Evolutionary conservation across 2,888 invertebrate species (phyloP), one percentile per base, ranked within the genome.

Genomic region (Epirrita christyi): DNA sequence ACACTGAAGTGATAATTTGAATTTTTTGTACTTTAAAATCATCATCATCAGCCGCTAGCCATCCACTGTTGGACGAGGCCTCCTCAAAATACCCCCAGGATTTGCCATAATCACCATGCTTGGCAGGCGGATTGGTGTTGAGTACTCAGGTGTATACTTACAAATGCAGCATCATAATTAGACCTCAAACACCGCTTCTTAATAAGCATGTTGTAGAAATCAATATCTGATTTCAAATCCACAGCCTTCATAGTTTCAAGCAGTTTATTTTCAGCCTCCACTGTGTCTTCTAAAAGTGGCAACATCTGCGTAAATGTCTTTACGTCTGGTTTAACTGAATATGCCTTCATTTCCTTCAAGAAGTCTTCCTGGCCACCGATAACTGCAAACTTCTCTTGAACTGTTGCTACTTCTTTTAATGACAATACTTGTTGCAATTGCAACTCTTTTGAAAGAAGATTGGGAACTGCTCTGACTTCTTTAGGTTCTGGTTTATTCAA

Each of bases 161-260:
- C 96, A 86, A 93, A 94, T 10, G 97, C 97, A 67, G 92, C 93
- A 49, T 93, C 89, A 78, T 95, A 95, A 77, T 96, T 95, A 55
- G 83, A 88, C 65, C 97, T 91, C 73, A 94, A 86, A 74, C 95
- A 95, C 56, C 97, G 93, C 77, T 95, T 96, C 74, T 96, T 96
- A 50, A 98, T 97, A 8, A 98, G 91, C 87, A 96, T 94, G 81
- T 98, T 98, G 75, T 95, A 97, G 81, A 98, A 97, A 78, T 95
- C 95, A 54, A 96, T 93, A 84, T 98, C 97, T 1, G 95, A 92
- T 68, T 92, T 93, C 0, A 97, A 78, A 8, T 93, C 88, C 40
- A 85, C 85, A 59, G 85, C 83, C 55, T 93, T 93, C 83, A 97
- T 94, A 53, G 89, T 83, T 48, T 85, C 82, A 5, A 98, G 73